phyloP scores from a whole-genome alignment of 2,113 vertebrate species.

The Canis aureus region DNA sequence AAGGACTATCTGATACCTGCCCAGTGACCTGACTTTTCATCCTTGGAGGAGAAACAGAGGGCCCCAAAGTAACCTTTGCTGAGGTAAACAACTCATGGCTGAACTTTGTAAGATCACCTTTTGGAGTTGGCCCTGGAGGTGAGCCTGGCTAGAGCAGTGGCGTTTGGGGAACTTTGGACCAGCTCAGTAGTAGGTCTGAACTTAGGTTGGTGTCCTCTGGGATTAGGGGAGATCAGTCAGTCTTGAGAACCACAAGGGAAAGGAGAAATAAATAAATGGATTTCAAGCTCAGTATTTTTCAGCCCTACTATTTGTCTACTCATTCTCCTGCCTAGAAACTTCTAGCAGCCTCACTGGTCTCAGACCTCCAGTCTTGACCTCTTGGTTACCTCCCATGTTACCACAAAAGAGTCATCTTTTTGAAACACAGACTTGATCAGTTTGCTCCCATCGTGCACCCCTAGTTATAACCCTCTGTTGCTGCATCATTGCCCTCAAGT shows the following conservation, averaged over 20 bases:
- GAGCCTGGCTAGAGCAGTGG: not conserved
- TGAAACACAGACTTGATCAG: not conserved
- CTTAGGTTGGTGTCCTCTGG: not conserved
- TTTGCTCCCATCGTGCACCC: rapidly evolving
- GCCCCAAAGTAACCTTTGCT: not conserved
- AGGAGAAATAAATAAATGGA: not conserved
- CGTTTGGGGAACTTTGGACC: not conserved
- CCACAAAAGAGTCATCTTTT: not conserved
- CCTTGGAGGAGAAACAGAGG: not conserved
- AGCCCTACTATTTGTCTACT: not conserved
- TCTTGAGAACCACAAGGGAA: not conserved
- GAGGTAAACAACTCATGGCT: not conserved
- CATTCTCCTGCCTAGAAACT: not conserved
- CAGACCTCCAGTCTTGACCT: not conserved
- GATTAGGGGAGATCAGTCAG: not conserved
- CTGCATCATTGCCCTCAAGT: not conserved
- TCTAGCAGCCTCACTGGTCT: not conserved
- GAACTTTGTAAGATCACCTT: too few species aligned
- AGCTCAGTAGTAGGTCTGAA: not conserved
- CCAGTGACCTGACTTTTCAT: not conserved
- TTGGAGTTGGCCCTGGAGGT: not conserved
- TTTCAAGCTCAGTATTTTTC: not conserved
- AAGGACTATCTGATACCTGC: not conserved
- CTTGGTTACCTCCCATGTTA: not conserved
- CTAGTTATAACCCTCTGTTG: not conserved